Percentiles rank a stretch among this genome's conserved stretches.
These are phyloP conservation scores for Microctenopoma lineatum DNA, from an alignment of 2,797 vertebrate genomes.

Conservation along the genomic window DNA sequence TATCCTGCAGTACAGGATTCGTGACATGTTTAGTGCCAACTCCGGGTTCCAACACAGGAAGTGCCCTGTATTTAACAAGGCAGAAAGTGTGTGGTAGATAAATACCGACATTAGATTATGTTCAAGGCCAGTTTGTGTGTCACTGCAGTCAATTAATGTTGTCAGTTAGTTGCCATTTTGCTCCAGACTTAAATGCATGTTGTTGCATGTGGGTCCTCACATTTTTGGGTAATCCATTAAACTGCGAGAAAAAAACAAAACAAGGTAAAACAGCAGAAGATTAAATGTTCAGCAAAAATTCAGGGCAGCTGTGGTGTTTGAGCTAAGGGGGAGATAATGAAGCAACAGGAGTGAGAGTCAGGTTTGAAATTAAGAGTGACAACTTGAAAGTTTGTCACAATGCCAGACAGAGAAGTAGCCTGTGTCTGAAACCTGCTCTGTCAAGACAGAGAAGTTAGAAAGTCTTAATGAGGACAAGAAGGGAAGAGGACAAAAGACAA, in stretches of 20 bases:
- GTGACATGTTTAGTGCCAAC: too few species aligned
- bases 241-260: slow-evolving; percentile 20
- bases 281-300: slow-evolving; percentile 35
- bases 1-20: too few species aligned
- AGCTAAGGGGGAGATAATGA: slow-evolving; percentile 41
- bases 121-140: too few species aligned
- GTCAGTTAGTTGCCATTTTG: too few species aligned
- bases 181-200: too few species aligned
- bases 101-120: too few species aligned
- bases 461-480: not conserved
- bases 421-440: not conserved
- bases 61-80: too few species aligned
- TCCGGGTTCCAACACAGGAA: too few species aligned
- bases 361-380: slow-evolving; percentile 34
- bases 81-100: too few species aligned
- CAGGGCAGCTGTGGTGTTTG: slow-evolving; percentile 34
- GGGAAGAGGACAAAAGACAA: not conserved
- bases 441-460: slow-evolving; percentile 16
- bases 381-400: slow-evolving; percentile 22
- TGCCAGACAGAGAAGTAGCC: not conserved
- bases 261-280: slow-evolving; percentile 17
- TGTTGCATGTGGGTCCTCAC: too few species aligned
- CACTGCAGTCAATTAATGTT: too few species aligned
- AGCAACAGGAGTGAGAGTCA: slow-evolving; percentile 27
- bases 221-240: too few species aligned